phyloP scores from a whole-genome alignment of 2,888 invertebrate species.

The Monoplex corrugatus region DNA sequence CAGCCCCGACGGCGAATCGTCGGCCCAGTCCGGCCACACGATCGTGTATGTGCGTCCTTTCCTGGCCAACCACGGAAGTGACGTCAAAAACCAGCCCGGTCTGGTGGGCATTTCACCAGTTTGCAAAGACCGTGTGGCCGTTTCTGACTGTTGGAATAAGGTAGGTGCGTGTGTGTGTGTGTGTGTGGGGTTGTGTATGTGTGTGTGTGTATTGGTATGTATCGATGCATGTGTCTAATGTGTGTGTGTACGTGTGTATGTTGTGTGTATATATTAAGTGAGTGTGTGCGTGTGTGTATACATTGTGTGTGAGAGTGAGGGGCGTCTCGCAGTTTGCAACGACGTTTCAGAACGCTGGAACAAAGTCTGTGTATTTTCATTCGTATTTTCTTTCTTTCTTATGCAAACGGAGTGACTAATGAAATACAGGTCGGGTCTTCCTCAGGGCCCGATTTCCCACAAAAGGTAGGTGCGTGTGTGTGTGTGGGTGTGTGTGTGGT shows the following conservation, averaged over 20 bases:
- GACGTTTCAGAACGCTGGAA: too few species aligned
- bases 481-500: too few species aligned
- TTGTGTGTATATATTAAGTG: background rate
- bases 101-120: constrained; percentile 49
- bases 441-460: too few species aligned
- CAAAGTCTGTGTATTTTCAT: too few species aligned
- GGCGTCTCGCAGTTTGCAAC: too few species aligned
- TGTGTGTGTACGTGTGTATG: background rate
- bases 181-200: background rate
- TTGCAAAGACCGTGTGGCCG: constrained; percentile 45
- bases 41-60: constrained; percentile 44
- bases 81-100: constrained; percentile 43
- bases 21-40: background rate
- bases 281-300: background rate
- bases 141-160: constrained; percentile 53
- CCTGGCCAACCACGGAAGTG: constrained; percentile 44
- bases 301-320: too few species aligned
- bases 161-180: constrained; percentile 19
- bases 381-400: too few species aligned
- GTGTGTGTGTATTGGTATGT: background rate
- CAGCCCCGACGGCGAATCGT: too few species aligned
- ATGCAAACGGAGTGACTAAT: too few species aligned
- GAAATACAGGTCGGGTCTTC: too few species aligned
- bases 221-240: background rate
- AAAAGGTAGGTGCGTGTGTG: background rate